Evolutionary conservation across 92 coral and sea anemone species (phyloP).

Genomic region (Bergia sp.): DNA sequence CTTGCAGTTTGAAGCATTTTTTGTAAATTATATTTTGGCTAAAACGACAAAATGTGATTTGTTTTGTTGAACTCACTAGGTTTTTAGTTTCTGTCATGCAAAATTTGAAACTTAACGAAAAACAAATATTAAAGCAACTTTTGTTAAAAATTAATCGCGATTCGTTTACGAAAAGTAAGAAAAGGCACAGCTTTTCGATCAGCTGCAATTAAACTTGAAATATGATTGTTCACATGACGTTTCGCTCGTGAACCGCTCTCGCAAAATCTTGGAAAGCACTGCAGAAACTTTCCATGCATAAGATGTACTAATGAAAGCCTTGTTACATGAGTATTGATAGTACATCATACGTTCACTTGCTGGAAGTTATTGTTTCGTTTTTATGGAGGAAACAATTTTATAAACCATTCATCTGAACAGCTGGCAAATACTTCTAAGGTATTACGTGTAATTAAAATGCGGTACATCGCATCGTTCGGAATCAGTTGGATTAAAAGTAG

Average conservation of each 20-base stretch:
- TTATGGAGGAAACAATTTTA: background rate
- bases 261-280: background rate
- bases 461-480: background rate
- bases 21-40: too few species aligned
- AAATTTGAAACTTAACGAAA: too few species aligned
- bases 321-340: background rate
- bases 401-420: conserved; percentile 6
- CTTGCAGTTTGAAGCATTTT: too few species aligned
- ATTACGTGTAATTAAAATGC: conserved; percentile 17
- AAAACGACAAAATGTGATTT: too few species aligned
- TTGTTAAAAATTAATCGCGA: background rate
- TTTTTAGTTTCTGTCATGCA: too few species aligned
- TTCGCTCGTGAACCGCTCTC: background rate
- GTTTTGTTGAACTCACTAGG: too few species aligned
- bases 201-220: background rate
- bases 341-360: background rate
- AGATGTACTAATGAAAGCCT: background rate
- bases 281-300: background rate
- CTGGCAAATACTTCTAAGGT: background rate
- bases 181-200: background rate
- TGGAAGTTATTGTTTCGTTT: background rate
- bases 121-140: background rate
- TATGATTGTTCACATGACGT: background rate
- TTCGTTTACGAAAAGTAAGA: background rate
- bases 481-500: too few species aligned